A percentile compares a stretch with the other conserved stretches of the same genome.
phyloP scores from a whole-genome alignment of 2,888 invertebrate genomes.

The Pseudanteris insignis region DNA sequence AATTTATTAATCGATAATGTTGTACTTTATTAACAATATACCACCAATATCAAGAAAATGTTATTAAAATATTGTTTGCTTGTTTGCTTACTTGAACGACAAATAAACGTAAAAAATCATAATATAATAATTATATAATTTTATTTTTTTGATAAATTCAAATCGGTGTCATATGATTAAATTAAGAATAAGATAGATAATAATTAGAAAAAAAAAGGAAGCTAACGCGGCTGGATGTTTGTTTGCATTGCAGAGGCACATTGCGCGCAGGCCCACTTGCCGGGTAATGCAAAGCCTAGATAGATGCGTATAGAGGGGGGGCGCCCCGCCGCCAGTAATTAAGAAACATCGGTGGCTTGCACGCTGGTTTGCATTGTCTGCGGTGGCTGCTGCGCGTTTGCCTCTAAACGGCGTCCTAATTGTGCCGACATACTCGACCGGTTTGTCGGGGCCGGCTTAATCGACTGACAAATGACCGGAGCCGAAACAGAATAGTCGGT shows the following conservation, averaged over 20 bases:
- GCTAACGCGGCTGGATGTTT: slow-evolving; percentile 66
- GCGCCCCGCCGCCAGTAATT: slow-evolving; percentile 62
- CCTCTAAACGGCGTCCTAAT: slow-evolving; percentile 63
- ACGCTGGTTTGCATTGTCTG: slow-evolving; percentile 66
- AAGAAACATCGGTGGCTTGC: slow-evolving; percentile 58
- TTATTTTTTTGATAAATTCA: slow-evolving; percentile 1
- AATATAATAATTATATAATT: neutral
- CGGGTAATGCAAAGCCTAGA: slow-evolving; percentile 66
- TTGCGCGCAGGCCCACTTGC: slow-evolving; percentile 66
- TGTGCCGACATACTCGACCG: slow-evolving; percentile 55
- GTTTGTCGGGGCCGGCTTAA: slow-evolving; percentile 54
- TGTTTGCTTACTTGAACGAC: slow-evolving; percentile 10
- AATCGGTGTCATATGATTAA: slow-evolving; percentile 1
- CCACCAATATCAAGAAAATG: neutral
- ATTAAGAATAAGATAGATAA: slow-evolving; percentile 21
- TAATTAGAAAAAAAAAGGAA: slow-evolving; percentile 42
- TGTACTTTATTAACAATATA: too few relatives aligned
- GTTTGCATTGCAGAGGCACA: slow-evolving; percentile 67
- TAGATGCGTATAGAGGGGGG: slow-evolving; percentile 48
- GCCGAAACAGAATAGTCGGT: slow-evolving; percentile 38
- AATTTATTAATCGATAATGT: too few relatives aligned
- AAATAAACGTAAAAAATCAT: slow-evolving; percentile 1
- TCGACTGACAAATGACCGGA: slow-evolving; percentile 51
- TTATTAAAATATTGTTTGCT: neutral
- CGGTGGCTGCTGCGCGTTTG: slow-evolving; percentile 66